These are phyloP conservation scores for Psammodynastes pulverulentus DNA, from an alignment of 2,113 vertebrate genomes.

Conservation along the genomic window DNA sequence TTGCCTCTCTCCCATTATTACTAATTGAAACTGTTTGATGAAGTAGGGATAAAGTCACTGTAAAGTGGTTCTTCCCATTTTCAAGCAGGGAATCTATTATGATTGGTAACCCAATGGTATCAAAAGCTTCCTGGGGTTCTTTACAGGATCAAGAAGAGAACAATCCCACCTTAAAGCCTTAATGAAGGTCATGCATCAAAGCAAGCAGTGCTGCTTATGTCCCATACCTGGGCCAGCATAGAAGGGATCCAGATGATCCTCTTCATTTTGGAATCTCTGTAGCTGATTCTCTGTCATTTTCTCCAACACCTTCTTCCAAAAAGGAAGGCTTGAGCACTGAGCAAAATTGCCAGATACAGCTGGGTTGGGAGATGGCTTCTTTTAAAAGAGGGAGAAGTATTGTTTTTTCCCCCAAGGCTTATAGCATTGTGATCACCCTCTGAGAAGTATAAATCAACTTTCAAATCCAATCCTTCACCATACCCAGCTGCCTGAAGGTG, in stretches of 20 bases:
- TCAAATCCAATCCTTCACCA: neutral
- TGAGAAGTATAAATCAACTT: neutral
- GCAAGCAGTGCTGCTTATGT: neutral
- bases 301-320: neutral
- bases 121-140: neutral
- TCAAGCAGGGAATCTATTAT: neutral
- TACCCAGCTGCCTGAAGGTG: neutral
- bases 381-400: neutral
- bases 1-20: neutral
- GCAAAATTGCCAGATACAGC: neutral
- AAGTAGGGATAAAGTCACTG: neutral
- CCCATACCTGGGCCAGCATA: neutral
- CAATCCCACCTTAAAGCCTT: neutral
- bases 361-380: neutral
- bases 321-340: neutral
- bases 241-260: neutral
- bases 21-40: neutral
- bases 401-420: neutral
- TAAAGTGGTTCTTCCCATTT: neutral
- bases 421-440: neutral
- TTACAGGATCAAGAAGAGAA: neutral
- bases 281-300: neutral
- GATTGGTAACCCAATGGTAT: neutral
- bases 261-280: neutral
- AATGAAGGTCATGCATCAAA: neutral